Evolutionary conservation across 2,888 invertebrate species (phyloP), one percentile per base, ranked within the genome.

Genomic region (Drosophila phalerata): DNA sequence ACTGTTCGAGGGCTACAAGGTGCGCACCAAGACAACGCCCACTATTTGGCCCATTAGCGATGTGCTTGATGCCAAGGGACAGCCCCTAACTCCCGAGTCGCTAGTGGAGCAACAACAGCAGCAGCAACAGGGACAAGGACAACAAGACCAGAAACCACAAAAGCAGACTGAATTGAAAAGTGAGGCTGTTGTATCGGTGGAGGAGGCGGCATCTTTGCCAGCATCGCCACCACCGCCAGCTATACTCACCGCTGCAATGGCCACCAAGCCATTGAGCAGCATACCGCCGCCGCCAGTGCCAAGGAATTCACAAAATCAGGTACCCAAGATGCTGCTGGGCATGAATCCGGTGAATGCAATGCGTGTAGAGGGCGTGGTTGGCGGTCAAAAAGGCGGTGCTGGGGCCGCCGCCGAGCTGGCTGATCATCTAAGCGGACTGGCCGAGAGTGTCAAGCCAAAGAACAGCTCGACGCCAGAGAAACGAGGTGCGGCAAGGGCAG

Each of bases 31-130:
- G 77, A 94, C 95, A 77, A 95, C 97, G 88, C 97, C 99, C 1
- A 94, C 94, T 11, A 95, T 95, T 91, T 99, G 99, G 99, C 98
- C 98, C 30, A 95, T 97, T 45, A 93, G 94, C 13, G 96, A 96
- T 91, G 93, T 94, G 55, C 88, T 91, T 58, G 92, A 85, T 69
- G 88, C 86, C 88, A 69, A 56, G 57, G 81, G 73, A 53, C 75
- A 72, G 56, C 64, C 62, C 38, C 49, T 13, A 49, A 6, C 51
- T 53, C 25, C 69, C 5, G 60, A 73, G 25, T 28, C 34, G 38
- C 62, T 56, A 30, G 3, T 32, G 64, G 52, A 34, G n/a, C 38
- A 48, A 19, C 19, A 15, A 34, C 37, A 19, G 15, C 13, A 42
- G 22, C 42, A 49, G 10, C 53, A 61, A 15, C 10, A 51, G 19